Percentiles rank a stretch among this genome's conserved stretches.
phyloP scores from a whole-genome alignment of 2,113 vertebrate genomes.

The Glaucidium brasilianum region DNA sequence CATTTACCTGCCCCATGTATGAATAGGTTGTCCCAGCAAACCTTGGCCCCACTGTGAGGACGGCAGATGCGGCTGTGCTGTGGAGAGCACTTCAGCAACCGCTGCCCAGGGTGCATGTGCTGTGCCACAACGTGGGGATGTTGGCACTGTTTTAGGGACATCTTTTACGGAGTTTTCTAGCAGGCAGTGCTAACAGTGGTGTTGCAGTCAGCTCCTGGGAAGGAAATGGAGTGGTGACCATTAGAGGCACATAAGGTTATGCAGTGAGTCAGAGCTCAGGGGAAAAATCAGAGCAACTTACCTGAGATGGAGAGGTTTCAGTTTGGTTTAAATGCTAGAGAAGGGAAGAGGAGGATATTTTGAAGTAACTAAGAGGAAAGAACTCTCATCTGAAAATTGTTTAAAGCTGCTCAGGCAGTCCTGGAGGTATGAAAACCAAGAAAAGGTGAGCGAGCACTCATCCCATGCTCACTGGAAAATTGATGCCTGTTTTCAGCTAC shows the following conservation, averaged over 20 bases:
- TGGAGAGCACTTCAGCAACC: not conserved
- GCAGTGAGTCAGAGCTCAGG: not conserved
- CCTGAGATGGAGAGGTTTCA: not conserved
- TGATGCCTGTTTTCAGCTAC: not conserved
- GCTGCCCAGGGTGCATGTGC: not conserved
- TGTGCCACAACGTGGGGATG: not conserved
- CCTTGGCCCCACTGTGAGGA: not conserved
- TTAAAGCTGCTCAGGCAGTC: not conserved
- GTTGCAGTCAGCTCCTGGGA: not conserved
- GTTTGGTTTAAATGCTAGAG: not conserved
- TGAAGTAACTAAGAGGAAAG: not conserved
- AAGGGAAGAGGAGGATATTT: not conserved
- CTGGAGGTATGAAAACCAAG: not conserved
- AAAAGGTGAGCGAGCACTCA: not conserved
- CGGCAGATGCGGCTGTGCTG: accelerated
- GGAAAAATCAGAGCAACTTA: not conserved
- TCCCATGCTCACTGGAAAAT: not conserved
- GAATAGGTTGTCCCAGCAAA: not conserved
- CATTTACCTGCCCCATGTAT: not conserved
- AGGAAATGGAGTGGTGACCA: not conserved
- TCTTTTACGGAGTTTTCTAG: not conserved
- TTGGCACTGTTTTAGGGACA: accelerated
- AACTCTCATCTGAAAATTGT: not conserved
- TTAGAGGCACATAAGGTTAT: not conserved
- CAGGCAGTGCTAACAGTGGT: not conserved